A percentile compares a stretch with the other conserved stretches of the same genome.
These are phyloP conservation scores for Gracilinanus agilis DNA, from an alignment of 2,113 vertebrate species.

Conservation along the genomic window DNA sequence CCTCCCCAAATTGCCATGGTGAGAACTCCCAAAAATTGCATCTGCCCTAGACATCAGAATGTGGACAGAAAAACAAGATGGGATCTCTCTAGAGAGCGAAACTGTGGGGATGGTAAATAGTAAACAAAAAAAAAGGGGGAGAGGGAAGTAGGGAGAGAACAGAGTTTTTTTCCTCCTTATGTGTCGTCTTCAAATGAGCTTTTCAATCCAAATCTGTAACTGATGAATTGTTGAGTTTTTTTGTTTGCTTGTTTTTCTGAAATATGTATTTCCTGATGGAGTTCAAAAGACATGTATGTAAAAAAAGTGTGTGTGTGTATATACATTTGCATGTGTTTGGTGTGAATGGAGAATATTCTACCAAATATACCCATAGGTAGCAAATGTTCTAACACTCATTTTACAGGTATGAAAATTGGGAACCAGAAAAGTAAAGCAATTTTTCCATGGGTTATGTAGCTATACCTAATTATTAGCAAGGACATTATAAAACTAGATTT, in stretches of 20 bases:
- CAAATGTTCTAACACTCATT: not conserved
- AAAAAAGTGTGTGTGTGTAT: not conserved
- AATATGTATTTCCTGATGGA: not conserved
- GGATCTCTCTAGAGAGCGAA: not conserved
- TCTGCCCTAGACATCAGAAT: not conserved
- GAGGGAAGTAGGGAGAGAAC: not conserved
- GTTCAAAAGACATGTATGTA: not conserved
- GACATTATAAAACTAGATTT: not conserved
- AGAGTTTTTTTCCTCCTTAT: not conserved
- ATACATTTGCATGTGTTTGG: not conserved
- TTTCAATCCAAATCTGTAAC: not conserved
- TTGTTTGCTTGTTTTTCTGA: not conserved
- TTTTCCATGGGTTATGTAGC: not conserved
- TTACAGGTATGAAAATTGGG: not conserved
- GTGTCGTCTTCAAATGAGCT: not conserved
- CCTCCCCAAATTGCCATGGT: not conserved
- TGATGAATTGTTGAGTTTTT: not conserved
- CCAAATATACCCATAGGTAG: not conserved
- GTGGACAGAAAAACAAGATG: not conserved
- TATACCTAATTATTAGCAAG: not conserved
- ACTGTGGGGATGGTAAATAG: not conserved
- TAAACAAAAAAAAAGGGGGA: not conserved
- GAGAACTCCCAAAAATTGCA: not conserved
- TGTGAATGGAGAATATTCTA: not conserved
- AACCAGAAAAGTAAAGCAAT: not conserved